Percentiles rank a stretch among this genome's conserved stretches.
phyloP scores from a whole-genome alignment of 2,797 vertebrate species.

The Xenops minutus region DNA sequence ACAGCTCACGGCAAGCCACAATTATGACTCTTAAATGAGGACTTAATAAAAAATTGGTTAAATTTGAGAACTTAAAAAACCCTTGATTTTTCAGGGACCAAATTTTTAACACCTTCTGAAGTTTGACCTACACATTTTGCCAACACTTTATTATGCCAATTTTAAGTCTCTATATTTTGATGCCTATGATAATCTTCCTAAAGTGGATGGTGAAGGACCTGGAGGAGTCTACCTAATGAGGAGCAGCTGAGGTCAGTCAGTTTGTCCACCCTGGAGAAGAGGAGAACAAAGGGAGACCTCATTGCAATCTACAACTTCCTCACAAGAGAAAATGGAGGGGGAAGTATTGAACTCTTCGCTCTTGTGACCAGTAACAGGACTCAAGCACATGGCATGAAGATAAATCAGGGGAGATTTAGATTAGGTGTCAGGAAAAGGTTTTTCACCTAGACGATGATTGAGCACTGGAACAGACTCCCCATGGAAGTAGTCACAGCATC shows the following conservation, averaged over 20 bases:
- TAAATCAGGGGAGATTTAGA: neutral
- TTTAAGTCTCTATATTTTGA: neutral
- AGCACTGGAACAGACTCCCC: neutral
- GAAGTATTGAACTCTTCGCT: fast-evolving
- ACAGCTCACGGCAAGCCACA: neutral
- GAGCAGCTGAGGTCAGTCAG: neutral
- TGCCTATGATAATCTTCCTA: neutral
- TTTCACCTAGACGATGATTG: neutral
- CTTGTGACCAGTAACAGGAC: neutral
- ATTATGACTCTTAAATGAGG: neutral
- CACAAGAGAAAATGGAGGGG: neutral
- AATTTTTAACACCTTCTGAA: neutral
- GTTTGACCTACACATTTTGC: neutral
- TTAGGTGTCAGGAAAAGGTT: neutral
- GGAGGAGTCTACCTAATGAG: too few relatives aligned
- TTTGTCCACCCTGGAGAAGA: neutral
- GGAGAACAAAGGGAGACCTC: neutral
- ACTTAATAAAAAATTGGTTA: neutral
- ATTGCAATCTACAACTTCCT: neutral
- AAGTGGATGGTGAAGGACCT: neutral
- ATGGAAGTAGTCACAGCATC: neutral
- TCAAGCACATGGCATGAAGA: fast-evolving
- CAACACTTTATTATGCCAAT: neutral
- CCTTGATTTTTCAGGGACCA: neutral
- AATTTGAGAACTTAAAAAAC: neutral